Conservation (phyloP, 2,888 invertebrate genomes). For the Alsophila aescularia region DNA sequence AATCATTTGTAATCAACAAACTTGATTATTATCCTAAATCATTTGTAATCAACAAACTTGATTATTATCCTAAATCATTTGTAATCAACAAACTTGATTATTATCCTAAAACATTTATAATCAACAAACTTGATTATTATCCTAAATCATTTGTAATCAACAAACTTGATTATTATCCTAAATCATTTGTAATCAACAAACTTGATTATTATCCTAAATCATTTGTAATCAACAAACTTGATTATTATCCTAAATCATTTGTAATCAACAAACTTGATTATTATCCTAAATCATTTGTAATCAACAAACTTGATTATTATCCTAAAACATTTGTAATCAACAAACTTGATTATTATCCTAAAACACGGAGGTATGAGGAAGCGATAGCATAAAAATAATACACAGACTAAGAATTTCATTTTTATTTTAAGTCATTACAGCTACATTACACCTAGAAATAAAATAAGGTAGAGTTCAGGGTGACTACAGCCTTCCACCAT, state of each 20-base stretch:
- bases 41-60: conserved; percentile 18
- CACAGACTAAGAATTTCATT: background rate
- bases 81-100: conserved; percentile 5
- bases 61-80: conserved; percentile 21
- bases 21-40: conserved; percentile 11
- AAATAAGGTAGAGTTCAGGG: conserved; percentile 10
- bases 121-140: background rate
- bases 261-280: conserved; percentile 5
- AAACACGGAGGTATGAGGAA: background rate
- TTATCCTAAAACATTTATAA: conserved; percentile 26
- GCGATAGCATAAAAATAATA: background rate
- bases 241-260: conserved; percentile 21
- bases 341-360: too few species aligned
- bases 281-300: conserved; percentile 26
- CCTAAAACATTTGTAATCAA: too few species aligned
- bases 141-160: conserved; percentile 27
- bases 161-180: background rate
- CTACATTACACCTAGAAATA: conserved; percentile 43
- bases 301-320: background rate
- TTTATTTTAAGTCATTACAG: conserved; percentile 18
- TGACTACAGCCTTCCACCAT: conserved; percentile 44
- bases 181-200: conserved; percentile 24
- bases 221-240: conserved; percentile 18
- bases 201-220: conserved; percentile 11
- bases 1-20: conserved; percentile 24